Evolutionary conservation across 2,888 invertebrate species (phyloP), one percentile per base, ranked within the genome.

Genomic region (Platycnemis pennipes): DNA sequence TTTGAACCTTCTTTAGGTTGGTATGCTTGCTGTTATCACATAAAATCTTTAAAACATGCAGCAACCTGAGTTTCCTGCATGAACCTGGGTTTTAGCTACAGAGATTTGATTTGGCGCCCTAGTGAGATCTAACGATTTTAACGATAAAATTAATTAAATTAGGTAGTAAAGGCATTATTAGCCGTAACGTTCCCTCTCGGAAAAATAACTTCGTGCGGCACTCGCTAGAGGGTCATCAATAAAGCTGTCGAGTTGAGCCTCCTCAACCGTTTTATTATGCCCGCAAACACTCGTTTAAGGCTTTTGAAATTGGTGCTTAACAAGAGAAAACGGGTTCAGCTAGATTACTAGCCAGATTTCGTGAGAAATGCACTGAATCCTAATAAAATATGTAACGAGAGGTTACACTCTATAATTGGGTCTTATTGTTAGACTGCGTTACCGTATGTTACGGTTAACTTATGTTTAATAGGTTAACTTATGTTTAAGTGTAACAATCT

Each of bases 131-230:
- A 77, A 77, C 37, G 37, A 37, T 77, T 77, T 77, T 11, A 77
- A 77, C 77, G 77, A 77, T 77, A 37, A 77, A n/a, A 77, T 77
- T 77, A 77, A 77, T 77, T 77, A 77, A 77, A 77, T 77, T 37
- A 37, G 77, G 77, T 26, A 37, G 77, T 77, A 77, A 77, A 77
- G 37, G 8, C 37, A 77, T 77, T 77, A 77, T 77, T 77, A 37
- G 37, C 77, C 13, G 37, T 77, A 77, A 77, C 77, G 37, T 63
- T 26, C 37, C 37, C 77, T 77, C 77, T 3, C 77, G n/a, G 37
- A 77, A 37, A 77, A 77, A 77, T 37, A 77, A 77, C 37, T 8
- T 2, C 1, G 11, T 37, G 77, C 37, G 77, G 37, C n/a, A 77
- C 26, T 37, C 77, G 13, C 77, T 26, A 11, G 2, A 26, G 77